These are phyloP conservation scores for Coptodon bakossiorum DNA, from an alignment of 2,113 vertebrate species.

Conservation along the genomic window DNA sequence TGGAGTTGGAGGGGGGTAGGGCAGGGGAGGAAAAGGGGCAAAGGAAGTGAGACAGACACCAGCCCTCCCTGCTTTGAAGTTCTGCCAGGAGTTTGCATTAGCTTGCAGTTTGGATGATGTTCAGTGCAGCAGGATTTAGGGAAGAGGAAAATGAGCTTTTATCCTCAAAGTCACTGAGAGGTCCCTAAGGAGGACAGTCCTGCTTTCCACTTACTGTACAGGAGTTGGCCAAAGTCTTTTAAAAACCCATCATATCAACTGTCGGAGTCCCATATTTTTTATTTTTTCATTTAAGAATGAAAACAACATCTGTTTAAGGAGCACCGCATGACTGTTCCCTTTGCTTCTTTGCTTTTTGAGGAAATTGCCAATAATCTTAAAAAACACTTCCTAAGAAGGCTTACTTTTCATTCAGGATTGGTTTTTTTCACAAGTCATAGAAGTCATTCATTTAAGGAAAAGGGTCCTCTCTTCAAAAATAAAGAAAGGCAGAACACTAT, in stretches of 20 bases:
- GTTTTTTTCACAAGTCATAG: accelerated
- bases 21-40: slow-evolving; percentile 14
- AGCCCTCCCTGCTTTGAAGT: slow-evolving; percentile 52
- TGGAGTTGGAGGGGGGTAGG: not conserved
- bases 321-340: not conserved
- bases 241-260: not conserved
- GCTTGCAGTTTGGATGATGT: slow-evolving; percentile 31
- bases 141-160: slow-evolving; percentile 35
- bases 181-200: slow-evolving; percentile 35
- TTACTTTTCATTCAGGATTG: not conserved
- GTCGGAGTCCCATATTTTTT: not conserved
- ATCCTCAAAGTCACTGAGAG: slow-evolving; percentile 30
- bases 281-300: not conserved
- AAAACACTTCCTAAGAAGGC: not conserved
- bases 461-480: not conserved
- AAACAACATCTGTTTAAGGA: slow-evolving; percentile 35
- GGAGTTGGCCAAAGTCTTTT: not conserved
- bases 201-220: slow-evolving; percentile 23
- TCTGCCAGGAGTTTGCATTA: slow-evolving; percentile 55
- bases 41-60: slow-evolving; percentile 60
- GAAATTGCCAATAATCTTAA: not conserved
- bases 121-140: slow-evolving; percentile 25
- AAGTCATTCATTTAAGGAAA: not conserved
- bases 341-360: not conserved
- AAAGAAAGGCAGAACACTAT: not conserved